phyloP scores from a whole-genome alignment of 2,888 invertebrate species.

The Perdita meconis region DNA sequence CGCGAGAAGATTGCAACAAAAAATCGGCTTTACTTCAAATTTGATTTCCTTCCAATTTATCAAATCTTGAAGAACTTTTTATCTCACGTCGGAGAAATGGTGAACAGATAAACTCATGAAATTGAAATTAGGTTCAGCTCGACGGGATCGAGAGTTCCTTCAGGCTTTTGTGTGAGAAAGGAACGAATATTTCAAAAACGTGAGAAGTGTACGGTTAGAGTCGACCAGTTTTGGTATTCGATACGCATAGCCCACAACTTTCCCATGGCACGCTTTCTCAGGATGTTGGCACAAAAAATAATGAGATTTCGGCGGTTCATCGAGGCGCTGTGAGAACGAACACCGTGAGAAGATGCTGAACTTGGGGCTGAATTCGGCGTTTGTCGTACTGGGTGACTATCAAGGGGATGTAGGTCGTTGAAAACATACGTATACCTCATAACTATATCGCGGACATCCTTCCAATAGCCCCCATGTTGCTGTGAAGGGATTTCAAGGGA shows the following conservation, averaged over 20 bases:
- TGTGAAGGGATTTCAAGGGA: no score
- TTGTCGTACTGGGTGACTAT: constrained; percentile 73
- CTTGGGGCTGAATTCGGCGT: constrained; percentile 73
- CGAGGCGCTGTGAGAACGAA: constrained; percentile 54
- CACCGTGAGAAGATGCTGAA: constrained; percentile 78
- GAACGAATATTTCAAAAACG: constrained; percentile 47
- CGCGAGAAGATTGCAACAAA: no score
- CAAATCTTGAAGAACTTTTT: background rate
- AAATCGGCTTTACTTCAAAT: background rate
- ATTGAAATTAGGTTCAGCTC: constrained; percentile 34
- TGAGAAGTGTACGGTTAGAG: constrained; percentile 38
- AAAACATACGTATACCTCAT: background rate
- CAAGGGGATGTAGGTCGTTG: constrained; percentile 33
- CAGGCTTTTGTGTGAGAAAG: background rate
- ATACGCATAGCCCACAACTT: constrained; percentile 50
- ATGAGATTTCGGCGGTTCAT: constrained; percentile 69
- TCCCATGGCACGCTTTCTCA: constrained; percentile 68
- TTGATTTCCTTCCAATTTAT: no score
- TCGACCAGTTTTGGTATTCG: constrained; percentile 41
- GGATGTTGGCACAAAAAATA: constrained; percentile 62
- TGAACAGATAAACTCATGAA: constrained; percentile 33
- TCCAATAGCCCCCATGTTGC: background rate
- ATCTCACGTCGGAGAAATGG: constrained; percentile 6
- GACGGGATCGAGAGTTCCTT: background rate
- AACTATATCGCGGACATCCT: background rate